Base-by-base conservation (phyloP, 64 coral and sea anemone genomes). In the Anthopleura sola region DNA sequence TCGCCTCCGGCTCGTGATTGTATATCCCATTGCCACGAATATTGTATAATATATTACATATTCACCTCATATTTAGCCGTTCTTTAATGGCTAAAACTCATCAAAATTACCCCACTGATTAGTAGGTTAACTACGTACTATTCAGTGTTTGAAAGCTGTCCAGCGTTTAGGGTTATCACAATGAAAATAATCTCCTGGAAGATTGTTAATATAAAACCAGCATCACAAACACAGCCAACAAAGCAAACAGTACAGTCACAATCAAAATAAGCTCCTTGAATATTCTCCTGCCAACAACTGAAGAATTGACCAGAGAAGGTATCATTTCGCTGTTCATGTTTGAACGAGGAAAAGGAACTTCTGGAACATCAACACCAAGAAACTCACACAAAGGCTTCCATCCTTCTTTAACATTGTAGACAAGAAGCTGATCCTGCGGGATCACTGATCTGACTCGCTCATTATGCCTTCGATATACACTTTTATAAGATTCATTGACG, bases 381-480 rank as follows among this genome's bases (percentile, higher is more conserved):
- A 87, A 87, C 68, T 87, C 36, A 58, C 86, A 87, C 32, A 87
- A 37, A 12, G 86, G 86, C 79, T 62, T 79, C 86, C 74, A 87
- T 21, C 75, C 86, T 87, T 87, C 66, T 79, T 87, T 87, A 24
- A 87, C 86, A 49, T 87, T 87, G 34, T n/a, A 87, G 36, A 79
- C 68, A 19, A 79, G 46, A 20, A 87, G 68, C 34, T 60, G 34
- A 24, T 87, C 74, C 20, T 24, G 33, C 37, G 86, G 75, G 36
- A 87, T 60, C 13, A 39, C 51, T 31, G 74, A 68, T 31, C 49
- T 49, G 28, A 87, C 86, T 18, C 86, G 68, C 32, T 54, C 74
- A 28, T 87, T 87, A 51, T 87, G 86, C 86, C 78, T 50, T 18
- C 69, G 48, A 37, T 87, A 87, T 3, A 12, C 66, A 69, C 66